Conservation (phyloP, 2,888 invertebrate genomes). For the Tholera decimalis region DNA sequence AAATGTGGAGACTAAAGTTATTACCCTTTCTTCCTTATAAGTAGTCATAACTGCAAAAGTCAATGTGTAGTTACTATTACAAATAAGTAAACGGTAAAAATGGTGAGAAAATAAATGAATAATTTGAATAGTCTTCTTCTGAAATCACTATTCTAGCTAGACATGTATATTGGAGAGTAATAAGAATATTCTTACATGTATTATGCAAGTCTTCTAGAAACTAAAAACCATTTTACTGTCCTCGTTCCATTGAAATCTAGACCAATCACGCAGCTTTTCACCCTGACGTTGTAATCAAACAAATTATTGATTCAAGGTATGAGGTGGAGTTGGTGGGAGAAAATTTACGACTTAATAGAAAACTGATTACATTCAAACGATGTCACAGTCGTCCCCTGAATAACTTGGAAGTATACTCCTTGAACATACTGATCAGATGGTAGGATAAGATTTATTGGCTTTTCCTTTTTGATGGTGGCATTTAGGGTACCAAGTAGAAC, state of each 20-base stretch:
- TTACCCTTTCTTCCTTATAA: background rate
- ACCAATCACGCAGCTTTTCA: conserved; percentile 23
- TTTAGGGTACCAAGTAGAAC: conserved; percentile 14
- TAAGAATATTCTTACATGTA: background rate
- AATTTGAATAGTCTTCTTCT: background rate
- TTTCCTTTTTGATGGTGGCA: conserved; percentile 38
- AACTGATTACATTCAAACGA: conserved; percentile 52
- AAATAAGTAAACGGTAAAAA: background rate
- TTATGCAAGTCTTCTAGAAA: background rate
- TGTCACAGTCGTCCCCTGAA: conserved; percentile 53
- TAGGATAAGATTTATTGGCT: conserved; percentile 37
- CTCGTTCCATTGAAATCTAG: conserved; percentile 22
- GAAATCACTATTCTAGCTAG: background rate
- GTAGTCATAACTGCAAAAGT: too few species aligned
- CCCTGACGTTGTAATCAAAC: conserved; percentile 31
- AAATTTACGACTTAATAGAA: conserved; percentile 58
- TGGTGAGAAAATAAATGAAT: background rate
- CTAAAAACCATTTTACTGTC: background rate
- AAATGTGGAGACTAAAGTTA: too few species aligned
- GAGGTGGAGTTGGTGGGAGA: conserved; percentile 39
- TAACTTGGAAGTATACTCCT: conserved; percentile 45
- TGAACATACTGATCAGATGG: conserved; percentile 46
- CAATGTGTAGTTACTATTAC: background rate
- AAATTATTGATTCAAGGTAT: conserved; percentile 51
- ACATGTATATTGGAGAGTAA: background rate